Percentiles rank a stretch among this genome's conserved stretches.
Evolutionary conservation across 2,888 invertebrate species (phyloP).

Genomic region (Trichopoda pennipes): DNA sequence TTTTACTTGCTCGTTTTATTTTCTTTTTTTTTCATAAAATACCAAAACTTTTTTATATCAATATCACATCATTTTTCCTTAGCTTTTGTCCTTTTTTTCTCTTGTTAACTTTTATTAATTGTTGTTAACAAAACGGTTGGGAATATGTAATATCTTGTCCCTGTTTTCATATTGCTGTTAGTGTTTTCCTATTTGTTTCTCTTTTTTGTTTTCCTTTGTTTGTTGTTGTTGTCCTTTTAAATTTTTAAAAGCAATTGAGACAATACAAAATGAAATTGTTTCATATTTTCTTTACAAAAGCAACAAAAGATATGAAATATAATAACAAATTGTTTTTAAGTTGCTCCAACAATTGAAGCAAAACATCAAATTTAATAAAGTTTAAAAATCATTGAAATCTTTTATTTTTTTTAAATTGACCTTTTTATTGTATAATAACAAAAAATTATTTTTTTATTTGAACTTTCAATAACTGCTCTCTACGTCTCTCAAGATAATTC

Average conservation of each 20-base stretch:
- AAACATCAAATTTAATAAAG: too few species aligned
- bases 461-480: too few species aligned
- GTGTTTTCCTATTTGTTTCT: too few species aligned
- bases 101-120: background rate
- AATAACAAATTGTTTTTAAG: background rate
- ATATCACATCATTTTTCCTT: background rate
- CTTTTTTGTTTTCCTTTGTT: background rate
- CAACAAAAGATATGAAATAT: background rate
- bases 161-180: background rate
- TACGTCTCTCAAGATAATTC: too few species aligned
- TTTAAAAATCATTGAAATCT: too few species aligned
- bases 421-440: too few species aligned
- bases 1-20: too few species aligned
- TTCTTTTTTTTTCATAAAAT: background rate
- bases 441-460: too few species aligned
- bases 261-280: slow-evolving; percentile 10
- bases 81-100: background rate
- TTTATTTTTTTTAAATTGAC: too few species aligned
- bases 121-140: slow-evolving; percentile 4
- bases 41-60: background rate
- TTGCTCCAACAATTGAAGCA: too few species aligned
- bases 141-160: background rate
- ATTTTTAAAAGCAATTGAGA: background rate
- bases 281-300: background rate
- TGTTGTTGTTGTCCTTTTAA: background rate